A percentile compares a stretch with the other conserved stretches of the same genome.
These are phyloP conservation scores for Onthophagus taurus DNA, from an alignment of 1,140 invertebrate genomes.

Conservation along the genomic window DNA sequence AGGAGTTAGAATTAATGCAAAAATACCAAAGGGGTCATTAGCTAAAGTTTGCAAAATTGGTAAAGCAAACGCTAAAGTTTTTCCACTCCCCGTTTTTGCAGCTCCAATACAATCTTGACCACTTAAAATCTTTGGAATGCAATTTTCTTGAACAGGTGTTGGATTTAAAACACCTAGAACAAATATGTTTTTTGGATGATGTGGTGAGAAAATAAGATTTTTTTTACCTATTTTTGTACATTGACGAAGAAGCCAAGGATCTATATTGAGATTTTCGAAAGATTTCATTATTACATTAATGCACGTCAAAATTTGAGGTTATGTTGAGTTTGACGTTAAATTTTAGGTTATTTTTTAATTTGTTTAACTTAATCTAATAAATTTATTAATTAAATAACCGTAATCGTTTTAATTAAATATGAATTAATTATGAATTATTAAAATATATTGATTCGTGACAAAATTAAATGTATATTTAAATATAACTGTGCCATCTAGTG, in stretches of 20 bases:
- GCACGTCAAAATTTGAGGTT: too few species aligned
- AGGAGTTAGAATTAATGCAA: constrained; percentile 89
- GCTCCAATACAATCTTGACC: constrained; percentile 89
- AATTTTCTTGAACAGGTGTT: constrained; percentile 77
- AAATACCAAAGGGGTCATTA: constrained; percentile 90
- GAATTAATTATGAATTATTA: too few species aligned
- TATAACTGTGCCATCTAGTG: too few species aligned
- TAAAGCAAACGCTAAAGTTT: constrained; percentile 93
- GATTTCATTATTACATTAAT: constrained; percentile 10
- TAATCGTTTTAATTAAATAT: too few species aligned
- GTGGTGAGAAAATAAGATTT: constrained; percentile 9
- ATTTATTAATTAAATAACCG: too few species aligned
- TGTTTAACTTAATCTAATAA: too few species aligned
- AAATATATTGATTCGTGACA: too few species aligned
- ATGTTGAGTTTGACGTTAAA: too few species aligned
- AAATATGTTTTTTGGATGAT: not conserved
- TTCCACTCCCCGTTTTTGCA: constrained; percentile 96
- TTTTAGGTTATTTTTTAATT: too few species aligned
- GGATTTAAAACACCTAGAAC: constrained; percentile 64
- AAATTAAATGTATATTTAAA: too few species aligned
- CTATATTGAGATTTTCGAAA: constrained; percentile 19
- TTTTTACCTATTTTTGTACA: constrained; percentile 26
- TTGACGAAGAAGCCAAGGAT: constrained; percentile 28
- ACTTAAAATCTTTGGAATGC: constrained; percentile 69
- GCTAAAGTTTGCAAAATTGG: constrained; percentile 88